A percentile compares a stretch with the other conserved stretches of the same genome.
Evolutionary conservation across 2,797 vertebrate genomes (phyloP).

Genomic region (Enoplosus armatus): DNA sequence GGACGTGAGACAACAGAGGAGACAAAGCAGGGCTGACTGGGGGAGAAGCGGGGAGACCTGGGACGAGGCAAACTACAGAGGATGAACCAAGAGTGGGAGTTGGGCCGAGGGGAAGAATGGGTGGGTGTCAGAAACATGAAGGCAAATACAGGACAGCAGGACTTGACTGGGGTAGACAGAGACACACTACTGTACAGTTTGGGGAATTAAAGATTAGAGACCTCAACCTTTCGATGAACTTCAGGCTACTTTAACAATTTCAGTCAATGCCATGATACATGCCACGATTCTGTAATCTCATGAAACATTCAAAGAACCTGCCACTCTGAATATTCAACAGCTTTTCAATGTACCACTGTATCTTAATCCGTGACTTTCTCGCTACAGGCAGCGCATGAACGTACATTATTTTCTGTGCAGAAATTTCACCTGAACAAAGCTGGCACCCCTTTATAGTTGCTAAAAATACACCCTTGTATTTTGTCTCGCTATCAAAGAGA

Average conservation of each 20-base stretch:
- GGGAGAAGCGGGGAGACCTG: slow-evolving; percentile 26
- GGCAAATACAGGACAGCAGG: slow-evolving; percentile 44
- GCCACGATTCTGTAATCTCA: slow-evolving; percentile 76
- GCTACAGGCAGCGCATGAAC: slow-evolving; percentile 51
- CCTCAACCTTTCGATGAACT: slow-evolving; percentile 69
- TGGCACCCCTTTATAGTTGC: slow-evolving; percentile 78
- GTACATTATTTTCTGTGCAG: slow-evolving; percentile 61
- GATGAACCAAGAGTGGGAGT: slow-evolving; percentile 26
- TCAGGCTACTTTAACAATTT: slow-evolving; percentile 81
- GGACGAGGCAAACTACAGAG: slow-evolving; percentile 41
- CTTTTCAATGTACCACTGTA: slow-evolving; percentile 47
- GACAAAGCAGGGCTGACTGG: slow-evolving; percentile 50
- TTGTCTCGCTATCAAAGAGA: slow-evolving; percentile 85
- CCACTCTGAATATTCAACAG: slow-evolving; percentile 77
- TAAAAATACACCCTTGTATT: slow-evolving; percentile 86
- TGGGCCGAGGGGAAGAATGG: slow-evolving; percentile 24
- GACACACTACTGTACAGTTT: slow-evolving; percentile 55
- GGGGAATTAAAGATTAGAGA: slow-evolving; percentile 75
- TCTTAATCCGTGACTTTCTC: slow-evolving; percentile 68
- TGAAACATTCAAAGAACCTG: slow-evolving; percentile 79
- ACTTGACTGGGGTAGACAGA: slow-evolving; percentile 62
- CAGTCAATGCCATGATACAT: slow-evolving; percentile 77
- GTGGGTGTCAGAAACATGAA: slow-evolving; percentile 42
- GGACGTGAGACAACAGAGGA: slow-evolving; percentile 63
- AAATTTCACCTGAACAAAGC: slow-evolving; percentile 83